Evolutionary conservation across 2,888 invertebrate genomes (phyloP).

Genomic region (Palloptera scutellata): DNA sequence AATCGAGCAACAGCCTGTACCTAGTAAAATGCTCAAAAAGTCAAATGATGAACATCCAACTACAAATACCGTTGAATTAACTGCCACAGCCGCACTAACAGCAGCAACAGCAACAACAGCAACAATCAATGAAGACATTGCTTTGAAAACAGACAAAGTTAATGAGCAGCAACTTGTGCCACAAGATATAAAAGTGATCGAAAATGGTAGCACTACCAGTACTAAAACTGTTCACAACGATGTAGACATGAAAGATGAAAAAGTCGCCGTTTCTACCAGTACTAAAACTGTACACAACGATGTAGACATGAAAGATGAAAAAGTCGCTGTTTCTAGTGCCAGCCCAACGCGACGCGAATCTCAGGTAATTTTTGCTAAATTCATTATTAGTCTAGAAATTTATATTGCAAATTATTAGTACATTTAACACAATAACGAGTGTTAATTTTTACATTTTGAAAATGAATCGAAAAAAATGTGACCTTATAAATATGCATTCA

Average conservation of each 20-base stretch:
- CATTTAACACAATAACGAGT: no score
- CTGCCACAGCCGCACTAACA: background rate
- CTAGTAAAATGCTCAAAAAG: slow-evolving; percentile 20
- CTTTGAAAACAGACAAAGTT: background rate
- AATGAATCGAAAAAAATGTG: no score
- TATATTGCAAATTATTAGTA: no score
- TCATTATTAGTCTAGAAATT: no score
- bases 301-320: slow-evolving; percentile 5
- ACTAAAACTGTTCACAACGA: background rate
- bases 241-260: slow-evolving; percentile 2
- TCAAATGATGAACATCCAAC: background rate
- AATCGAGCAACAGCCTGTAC: slow-evolving; percentile 10
- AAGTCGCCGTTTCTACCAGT: no score
- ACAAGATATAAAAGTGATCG: no score
- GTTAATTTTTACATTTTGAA: no score
- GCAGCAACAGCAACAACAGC: background rate
- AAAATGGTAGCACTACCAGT: background rate
- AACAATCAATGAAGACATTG: background rate
- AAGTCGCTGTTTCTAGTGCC: background rate
- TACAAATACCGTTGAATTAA: background rate
- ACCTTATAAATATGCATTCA: no score
- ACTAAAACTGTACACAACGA: background rate
- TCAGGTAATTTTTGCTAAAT: slow-evolving; percentile 6
- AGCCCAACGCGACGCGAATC: slow-evolving; percentile 26
- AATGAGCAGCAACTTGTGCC: background rate